Percentiles rank a stretch among this genome's conserved stretches.
phyloP scores from a whole-genome alignment of 2,797 vertebrate species.

The Vireo griseus region DNA sequence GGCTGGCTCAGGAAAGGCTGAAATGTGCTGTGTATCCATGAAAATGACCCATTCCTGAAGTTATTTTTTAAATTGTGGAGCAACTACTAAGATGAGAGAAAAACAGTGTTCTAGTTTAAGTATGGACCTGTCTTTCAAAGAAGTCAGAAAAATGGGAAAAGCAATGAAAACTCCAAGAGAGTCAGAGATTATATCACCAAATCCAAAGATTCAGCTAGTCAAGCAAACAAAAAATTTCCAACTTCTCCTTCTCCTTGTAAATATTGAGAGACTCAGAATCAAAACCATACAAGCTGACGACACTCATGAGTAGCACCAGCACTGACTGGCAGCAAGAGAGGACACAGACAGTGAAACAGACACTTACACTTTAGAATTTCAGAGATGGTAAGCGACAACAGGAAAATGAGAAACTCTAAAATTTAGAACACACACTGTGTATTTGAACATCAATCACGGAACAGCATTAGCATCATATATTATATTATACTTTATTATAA shows the following conservation, averaged over 20 bases:
- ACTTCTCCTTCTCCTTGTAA: rapidly evolving
- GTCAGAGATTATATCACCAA: background rate
- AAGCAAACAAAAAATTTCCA: background rate
- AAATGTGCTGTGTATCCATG: background rate
- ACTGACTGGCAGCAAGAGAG: background rate
- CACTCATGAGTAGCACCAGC: background rate
- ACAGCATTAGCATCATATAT: background rate
- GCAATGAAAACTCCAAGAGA: background rate
- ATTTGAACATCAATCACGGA: background rate
- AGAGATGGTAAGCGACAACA: background rate
- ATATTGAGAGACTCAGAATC: background rate
- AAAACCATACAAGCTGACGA: background rate
- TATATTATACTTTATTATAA: background rate
- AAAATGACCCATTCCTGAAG: background rate
- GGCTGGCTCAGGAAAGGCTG: background rate
- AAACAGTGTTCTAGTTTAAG: background rate
- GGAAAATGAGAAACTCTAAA: background rate
- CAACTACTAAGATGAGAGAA: background rate
- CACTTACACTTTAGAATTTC: background rate
- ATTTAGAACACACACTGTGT: background rate
- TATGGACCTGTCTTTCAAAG: background rate
- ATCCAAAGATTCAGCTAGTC: background rate
- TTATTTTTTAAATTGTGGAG: background rate
- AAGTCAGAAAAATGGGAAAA: background rate
- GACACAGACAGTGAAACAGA: background rate